Evolutionary conservation across 92 coral and sea anemone genomes (phyloP).

Genomic region (Parazoanthus atlanticus): DNA sequence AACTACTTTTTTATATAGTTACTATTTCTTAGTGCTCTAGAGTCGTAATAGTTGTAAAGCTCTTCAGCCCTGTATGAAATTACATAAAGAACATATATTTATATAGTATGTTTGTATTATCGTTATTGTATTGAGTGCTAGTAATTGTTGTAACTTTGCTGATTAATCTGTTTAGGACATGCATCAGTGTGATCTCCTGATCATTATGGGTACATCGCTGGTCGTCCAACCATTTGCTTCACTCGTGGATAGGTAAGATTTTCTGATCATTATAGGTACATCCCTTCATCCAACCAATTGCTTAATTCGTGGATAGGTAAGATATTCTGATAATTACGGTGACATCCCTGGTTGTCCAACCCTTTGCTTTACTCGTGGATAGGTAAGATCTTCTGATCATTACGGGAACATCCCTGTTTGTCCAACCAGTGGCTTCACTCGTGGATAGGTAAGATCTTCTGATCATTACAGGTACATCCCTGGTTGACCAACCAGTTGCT

Average conservation of each 20-base stretch:
- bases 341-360: no score
- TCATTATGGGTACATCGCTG: slow-evolving; percentile 97
- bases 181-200: slow-evolving; percentile 85
- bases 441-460: no score
- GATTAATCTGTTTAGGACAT: slow-evolving; percentile 65
- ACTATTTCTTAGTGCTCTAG: no score
- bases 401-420: no score
- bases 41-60: neutral
- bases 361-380: no score
- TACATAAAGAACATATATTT: no score
- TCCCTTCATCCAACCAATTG: slow-evolving; percentile 96
- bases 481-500: slow-evolving; percentile 92
- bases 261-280: slow-evolving; percentile 86
- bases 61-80: no score
- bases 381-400: no score
- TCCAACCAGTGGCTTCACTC: no score
- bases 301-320: slow-evolving; percentile 85
- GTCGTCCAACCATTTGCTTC: slow-evolving; percentile 97
- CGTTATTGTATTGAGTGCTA: neutral
- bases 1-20: neutral
- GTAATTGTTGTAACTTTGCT: neutral
- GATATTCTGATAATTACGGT: neutral
- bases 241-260: slow-evolving; percentile 73
- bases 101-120: no score
- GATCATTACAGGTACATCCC: no score